A percentile compares a stretch with the other conserved stretches of the same genome.
These are phyloP conservation scores for Ericerus pela DNA, from an alignment of 1,140 invertebrate genomes.

Conservation along the genomic window DNA sequence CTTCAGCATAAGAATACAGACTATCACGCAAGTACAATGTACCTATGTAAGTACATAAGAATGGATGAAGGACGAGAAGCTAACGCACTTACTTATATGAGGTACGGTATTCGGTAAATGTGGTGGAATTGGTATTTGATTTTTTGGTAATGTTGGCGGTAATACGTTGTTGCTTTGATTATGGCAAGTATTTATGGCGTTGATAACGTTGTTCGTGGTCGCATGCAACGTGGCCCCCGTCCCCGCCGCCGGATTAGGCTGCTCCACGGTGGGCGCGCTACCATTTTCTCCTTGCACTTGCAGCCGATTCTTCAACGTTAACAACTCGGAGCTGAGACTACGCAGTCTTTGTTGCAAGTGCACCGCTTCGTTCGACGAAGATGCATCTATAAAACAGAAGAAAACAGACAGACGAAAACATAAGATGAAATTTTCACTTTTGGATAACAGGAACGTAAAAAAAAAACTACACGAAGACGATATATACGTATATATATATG, in stretches of 20 bases:
- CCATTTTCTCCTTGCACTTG: slow-evolving; percentile 43
- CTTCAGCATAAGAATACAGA: too few species aligned
- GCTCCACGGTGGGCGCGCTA: not conserved
- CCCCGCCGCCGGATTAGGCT: not conserved
- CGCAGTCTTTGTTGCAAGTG: slow-evolving; percentile 76
- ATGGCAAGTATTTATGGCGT: not conserved
- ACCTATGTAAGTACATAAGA: too few species aligned
- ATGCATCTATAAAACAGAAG: slow-evolving; percentile 81
- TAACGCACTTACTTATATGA: not conserved
- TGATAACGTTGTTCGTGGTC: not conserved
- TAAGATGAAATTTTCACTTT: too few species aligned
- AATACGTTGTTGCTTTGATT: not conserved
- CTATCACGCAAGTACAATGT: too few species aligned
- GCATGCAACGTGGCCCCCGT: not conserved
- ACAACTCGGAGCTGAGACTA: slow-evolving; percentile 74
- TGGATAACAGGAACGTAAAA: too few species aligned
- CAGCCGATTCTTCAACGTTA: slow-evolving; percentile 70
- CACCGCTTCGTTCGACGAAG: slow-evolving; percentile 80
- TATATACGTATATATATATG: too few species aligned
- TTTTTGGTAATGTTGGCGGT: slow-evolving; percentile 6
- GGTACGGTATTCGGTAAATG: not conserved
- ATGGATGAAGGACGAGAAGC: too few species aligned
- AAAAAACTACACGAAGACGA: too few species aligned
- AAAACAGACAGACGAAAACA: too few species aligned
- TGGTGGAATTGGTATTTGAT: slow-evolving; percentile 3